phyloP scores from a whole-genome alignment of 1,140 invertebrate species.

The Maconellicoccus hirsutus region DNA sequence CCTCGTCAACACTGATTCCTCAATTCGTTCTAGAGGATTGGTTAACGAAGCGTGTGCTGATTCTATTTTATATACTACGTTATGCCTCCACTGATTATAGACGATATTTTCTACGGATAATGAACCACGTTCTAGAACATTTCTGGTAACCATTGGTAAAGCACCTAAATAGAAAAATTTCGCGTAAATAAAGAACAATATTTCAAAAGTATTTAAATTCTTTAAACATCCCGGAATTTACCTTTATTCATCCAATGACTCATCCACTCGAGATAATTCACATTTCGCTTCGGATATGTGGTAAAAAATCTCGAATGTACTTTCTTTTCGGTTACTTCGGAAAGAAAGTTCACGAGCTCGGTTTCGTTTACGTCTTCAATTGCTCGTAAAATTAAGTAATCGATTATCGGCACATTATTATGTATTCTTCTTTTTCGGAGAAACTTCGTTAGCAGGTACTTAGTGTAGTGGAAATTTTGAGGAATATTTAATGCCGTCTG shows the following conservation, averaged over 20 bases:
- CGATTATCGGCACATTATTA: neutral
- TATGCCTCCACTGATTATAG: neutral
- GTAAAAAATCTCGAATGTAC: slow-evolving; percentile 2
- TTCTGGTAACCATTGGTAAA: neutral
- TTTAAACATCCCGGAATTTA: neutral
- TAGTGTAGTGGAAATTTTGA: neutral
- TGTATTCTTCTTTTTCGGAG: neutral
- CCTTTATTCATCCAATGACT: neutral
- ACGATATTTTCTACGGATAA: neutral
- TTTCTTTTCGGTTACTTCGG: neutral
- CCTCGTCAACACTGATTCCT: neutral
- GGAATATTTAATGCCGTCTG: neutral
- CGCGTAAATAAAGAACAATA: too few species aligned
- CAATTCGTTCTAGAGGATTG: neutral
- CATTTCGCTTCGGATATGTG: neutral
- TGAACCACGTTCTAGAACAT: neutral
- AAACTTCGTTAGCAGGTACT: neutral
- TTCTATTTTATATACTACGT: neutral
- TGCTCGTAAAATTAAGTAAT: neutral
- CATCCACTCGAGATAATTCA: neutral
- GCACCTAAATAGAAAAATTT: neutral
- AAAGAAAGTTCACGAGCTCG: neutral
- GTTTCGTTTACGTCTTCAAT: neutral
- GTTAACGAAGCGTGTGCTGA: neutral
- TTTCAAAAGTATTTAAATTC: too few species aligned